These are phyloP conservation scores for Thamnaconus septentrionalis DNA, from an alignment of 2,113 vertebrate genomes.

Conservation along the genomic window DNA sequence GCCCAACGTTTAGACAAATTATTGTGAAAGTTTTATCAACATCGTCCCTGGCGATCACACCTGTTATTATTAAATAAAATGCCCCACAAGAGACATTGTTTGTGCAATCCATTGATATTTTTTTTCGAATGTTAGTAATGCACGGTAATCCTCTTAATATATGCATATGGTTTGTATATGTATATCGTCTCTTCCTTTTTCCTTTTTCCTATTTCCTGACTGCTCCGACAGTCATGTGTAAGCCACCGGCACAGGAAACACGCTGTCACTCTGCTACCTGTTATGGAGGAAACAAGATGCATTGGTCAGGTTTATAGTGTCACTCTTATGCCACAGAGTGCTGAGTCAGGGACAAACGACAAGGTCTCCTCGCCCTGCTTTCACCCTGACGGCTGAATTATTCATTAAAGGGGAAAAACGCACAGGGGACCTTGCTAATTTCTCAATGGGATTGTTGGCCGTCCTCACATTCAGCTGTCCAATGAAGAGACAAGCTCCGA, in stretches of 20 bases:
- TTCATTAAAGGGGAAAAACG: slow-evolving; percentile 70
- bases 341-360: slow-evolving; percentile 68
- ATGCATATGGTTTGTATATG: too few relatives aligned
- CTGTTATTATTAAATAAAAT: too few relatives aligned
- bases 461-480: slow-evolving; percentile 54
- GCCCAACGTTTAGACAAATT: too few relatives aligned
- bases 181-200: too few relatives aligned
- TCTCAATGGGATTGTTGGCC: slow-evolving; percentile 76
- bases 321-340: slow-evolving; percentile 62
- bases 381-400: slow-evolving; percentile 72
- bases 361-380: slow-evolving; percentile 62
- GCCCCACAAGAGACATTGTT: too few relatives aligned
- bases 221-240: slow-evolving; percentile 4
- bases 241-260: slow-evolving; percentile 12
- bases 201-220: too few relatives aligned
- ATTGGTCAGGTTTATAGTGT: slow-evolving; percentile 56
- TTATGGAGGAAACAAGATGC: slow-evolving; percentile 42
- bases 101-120: too few relatives aligned
- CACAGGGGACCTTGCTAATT: slow-evolving; percentile 69
- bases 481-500: slow-evolving; percentile 35
- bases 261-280: slow-evolving; percentile 21
- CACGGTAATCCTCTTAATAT: too few relatives aligned
- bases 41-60: too few relatives aligned
- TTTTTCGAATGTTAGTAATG: too few relatives aligned
- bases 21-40: too few relatives aligned